Base-by-base conservation (phyloP, 2,888 invertebrate genomes). In the Trimorus sp. region DNA sequence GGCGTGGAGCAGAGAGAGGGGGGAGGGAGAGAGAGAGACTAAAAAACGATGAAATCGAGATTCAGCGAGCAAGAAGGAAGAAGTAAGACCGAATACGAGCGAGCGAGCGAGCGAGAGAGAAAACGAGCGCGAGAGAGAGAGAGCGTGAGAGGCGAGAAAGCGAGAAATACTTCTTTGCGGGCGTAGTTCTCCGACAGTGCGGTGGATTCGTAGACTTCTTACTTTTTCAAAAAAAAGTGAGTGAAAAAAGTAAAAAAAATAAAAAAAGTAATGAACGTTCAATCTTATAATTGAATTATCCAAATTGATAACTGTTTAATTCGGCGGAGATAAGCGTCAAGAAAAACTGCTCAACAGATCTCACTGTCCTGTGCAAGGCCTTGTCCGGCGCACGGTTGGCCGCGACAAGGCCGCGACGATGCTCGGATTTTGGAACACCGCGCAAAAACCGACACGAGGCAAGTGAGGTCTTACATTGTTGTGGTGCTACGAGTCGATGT, bases 141-240 rank as follows among this genome's bases (percentile, higher is more conserved):
- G 78, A 82, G 81, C 77, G 65, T 59, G 79, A 77, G 74, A 82
- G 26, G 79, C 83, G 80, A 83, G 76, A 79, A 74, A 26, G 26
- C 26, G 26, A 82, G 82, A 80, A 83, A 83, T 84, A 85, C 81
- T 87, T 85, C 86, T 87, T 82, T 84, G 84, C 85, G 82, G 85
- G 83, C 79, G 86, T 86, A 86, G 79, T 82, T 85, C 84, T 81
- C 83, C 82, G 83, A 75, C 68, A 74, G 83, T 77, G 84, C 83
- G 85, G 84, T 86, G 83, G 84, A 84, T 75, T 79, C 71, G 76
- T 80, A 80, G 83, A 71, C 71, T 74, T 66, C 79, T 78, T 76
- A 76, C 62, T 82, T 78, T 82, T 78, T 78, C 53, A 65, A 78
- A 78, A 82, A 73, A 82, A 78, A 74, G 68, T 65, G 73, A 75